Base-by-base conservation (phyloP, 2,113 vertebrate species). In the Chionis minor region DNA sequence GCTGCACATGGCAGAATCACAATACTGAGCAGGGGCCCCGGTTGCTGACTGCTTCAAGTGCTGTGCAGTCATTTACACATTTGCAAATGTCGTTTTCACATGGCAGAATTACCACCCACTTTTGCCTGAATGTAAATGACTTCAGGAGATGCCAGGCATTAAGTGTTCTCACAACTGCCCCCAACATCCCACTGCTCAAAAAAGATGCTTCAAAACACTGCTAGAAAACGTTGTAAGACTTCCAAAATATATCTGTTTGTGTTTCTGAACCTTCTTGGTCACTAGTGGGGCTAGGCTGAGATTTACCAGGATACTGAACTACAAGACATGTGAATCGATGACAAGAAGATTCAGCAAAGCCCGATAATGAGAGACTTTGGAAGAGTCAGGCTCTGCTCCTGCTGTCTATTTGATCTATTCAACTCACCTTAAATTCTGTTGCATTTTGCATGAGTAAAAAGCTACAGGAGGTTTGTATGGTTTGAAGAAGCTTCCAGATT, bases 61-160 rank as follows among this genome's bases (percentile, higher is more conserved):
- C 91, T 80, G 70, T 54, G 78, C 84, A 95, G 86, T 95, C 92
- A 92, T 89, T 92, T 96, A 82, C 96, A 90, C 95, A 47, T 97
- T 97, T 58, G 22, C 83, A 95, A 97, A 97, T 95, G 95, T 78
- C 26, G 0, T 44, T 95, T 69, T 86, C 95, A 89, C 83, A 87
- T 70, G 89, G 88, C 84, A 96, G 95, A 67, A 95, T 77, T 97
- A 94, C 94, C 96, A 88, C 96, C 92, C 94, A 96, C 94, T 95
- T 92, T 92, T 91, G 91, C 92, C 66, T 87, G 67, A 80, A 92
- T 97, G 86, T 44, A 96, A 95, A 95, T 91, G 54, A 90, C 62
- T 95, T 89, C 62, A 72, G 77, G 70, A 94, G 88, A 74, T 1
- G 35, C 69, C 95, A 96, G 40, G 83, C 91, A 96, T 96, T 95